Evolutionary conservation across 2,888 invertebrate species (phyloP).

Genomic region (Polydesmus complanatus): DNA sequence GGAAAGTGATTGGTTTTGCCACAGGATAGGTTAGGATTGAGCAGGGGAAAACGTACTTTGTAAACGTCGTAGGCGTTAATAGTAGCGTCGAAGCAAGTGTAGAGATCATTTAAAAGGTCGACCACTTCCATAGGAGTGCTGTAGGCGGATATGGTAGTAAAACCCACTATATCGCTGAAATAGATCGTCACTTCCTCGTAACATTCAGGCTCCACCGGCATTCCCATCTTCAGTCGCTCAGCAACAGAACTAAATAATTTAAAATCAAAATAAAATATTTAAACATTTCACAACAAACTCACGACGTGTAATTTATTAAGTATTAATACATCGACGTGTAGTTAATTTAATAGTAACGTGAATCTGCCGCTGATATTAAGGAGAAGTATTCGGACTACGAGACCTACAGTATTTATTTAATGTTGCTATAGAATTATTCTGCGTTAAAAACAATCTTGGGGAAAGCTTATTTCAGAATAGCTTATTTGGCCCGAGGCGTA

Average conservation of each 20-base stretch:
- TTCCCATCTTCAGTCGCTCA: constrained; percentile 75
- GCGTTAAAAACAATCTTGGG: too few relatives aligned
- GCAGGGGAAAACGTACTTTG: constrained; percentile 52
- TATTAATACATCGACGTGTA: too few relatives aligned
- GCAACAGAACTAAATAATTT: constrained; percentile 60
- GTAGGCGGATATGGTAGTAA: constrained; percentile 82
- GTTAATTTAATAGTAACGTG: too few relatives aligned
- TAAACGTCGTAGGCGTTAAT: constrained; percentile 82
- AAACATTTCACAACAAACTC: neutral
- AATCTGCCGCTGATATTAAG: too few relatives aligned
- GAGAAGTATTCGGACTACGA: too few relatives aligned
- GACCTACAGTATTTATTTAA: too few relatives aligned
- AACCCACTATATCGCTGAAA: constrained; percentile 88
- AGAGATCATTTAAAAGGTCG: constrained; percentile 62
- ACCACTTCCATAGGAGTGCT: constrained; percentile 78
- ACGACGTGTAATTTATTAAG: neutral
- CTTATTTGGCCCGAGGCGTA: too few relatives aligned
- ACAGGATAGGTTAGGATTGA: too few relatives aligned
- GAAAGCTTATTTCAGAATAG: too few relatives aligned
- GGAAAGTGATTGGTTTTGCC: too few relatives aligned
- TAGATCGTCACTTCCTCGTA: constrained; percentile 69
- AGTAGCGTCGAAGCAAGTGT: constrained; percentile 85
- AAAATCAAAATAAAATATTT: neutral
- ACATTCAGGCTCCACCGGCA: constrained; percentile 83
- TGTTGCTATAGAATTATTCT: too few relatives aligned